Evolutionary conservation across 2,888 invertebrate genomes (phyloP).

Genomic region (Apotomis capreana): DNA sequence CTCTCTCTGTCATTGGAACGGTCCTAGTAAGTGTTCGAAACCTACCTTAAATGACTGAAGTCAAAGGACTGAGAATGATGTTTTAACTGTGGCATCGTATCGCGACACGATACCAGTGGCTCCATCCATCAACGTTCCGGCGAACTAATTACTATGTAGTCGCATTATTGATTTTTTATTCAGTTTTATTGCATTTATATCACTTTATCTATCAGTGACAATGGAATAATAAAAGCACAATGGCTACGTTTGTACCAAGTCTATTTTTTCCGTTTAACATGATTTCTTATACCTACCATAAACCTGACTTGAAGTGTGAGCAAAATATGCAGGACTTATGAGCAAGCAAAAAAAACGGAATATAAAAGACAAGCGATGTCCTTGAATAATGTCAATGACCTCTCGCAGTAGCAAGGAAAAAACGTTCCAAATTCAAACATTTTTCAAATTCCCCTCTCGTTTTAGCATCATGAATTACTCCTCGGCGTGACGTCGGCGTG

Average conservation of each 20-base stretch:
- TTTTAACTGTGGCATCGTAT: constrained; percentile 32
- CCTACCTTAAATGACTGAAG: neutral
- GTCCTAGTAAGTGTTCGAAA: neutral
- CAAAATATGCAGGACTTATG: neutral
- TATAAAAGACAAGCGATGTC: neutral
- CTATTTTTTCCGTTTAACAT: neutral
- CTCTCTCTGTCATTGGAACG: neutral
- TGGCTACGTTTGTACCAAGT: neutral
- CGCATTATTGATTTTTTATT: constrained; percentile 48
- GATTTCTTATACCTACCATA: neutral
- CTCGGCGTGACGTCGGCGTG: constrained; percentile 69
- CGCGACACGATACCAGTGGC: constrained; percentile 50
- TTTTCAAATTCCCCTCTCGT: constrained; percentile 49
- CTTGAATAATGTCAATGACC: constrained; percentile 19
- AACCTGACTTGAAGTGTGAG: neutral
- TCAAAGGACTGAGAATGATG: constrained; percentile 10
- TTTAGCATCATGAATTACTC: constrained; percentile 65
- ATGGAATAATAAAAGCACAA: constrained; percentile 18
- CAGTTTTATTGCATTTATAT: constrained; percentile 34
- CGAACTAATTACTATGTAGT: constrained; percentile 62
- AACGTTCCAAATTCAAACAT: constrained; percentile 28
- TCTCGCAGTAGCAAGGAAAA: constrained; percentile 4
- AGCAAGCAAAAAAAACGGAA: neutral
- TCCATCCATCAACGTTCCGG: constrained; percentile 67
- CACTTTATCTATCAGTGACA: constrained; percentile 30